Conservation (phyloP, 2,113 vertebrate species). For the Daphoenositta chrysoptera region DNA sequence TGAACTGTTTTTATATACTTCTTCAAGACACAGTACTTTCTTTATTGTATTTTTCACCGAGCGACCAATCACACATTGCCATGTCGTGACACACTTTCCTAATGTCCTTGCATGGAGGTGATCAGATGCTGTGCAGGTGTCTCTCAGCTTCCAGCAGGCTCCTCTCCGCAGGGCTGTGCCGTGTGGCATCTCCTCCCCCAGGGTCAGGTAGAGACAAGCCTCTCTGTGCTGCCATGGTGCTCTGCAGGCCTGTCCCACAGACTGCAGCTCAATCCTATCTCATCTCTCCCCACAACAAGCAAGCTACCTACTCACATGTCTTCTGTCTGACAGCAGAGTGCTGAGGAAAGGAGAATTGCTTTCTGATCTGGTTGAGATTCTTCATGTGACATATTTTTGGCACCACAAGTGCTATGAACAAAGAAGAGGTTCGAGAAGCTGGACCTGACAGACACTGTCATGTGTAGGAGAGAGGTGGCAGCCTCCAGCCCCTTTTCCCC, state of each 20-base stretch:
- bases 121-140: neutral
- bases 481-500: neutral
- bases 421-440: neutral
- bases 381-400: neutral
- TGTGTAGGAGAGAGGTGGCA: neutral
- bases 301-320: neutral
- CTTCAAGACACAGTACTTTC: neutral
- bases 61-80: neutral
- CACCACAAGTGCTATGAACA: rapidly evolving
- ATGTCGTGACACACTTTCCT: neutral
- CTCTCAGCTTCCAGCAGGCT: neutral
- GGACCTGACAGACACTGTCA: neutral
- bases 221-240: neutral
- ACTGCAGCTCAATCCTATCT: neutral
- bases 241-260: neutral
- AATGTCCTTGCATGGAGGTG: neutral
- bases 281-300: neutral
- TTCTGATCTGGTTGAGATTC: neutral
- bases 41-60: neutral
- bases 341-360: neutral
- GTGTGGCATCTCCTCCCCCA: neutral
- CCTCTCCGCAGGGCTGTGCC: neutral
- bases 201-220: neutral
- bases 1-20: neutral
- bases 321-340: neutral